A percentile compares a stretch with the other conserved stretches of the same genome.
phyloP scores from a whole-genome alignment of 2,113 vertebrate species.

The Paedocypris sp. region DNA sequence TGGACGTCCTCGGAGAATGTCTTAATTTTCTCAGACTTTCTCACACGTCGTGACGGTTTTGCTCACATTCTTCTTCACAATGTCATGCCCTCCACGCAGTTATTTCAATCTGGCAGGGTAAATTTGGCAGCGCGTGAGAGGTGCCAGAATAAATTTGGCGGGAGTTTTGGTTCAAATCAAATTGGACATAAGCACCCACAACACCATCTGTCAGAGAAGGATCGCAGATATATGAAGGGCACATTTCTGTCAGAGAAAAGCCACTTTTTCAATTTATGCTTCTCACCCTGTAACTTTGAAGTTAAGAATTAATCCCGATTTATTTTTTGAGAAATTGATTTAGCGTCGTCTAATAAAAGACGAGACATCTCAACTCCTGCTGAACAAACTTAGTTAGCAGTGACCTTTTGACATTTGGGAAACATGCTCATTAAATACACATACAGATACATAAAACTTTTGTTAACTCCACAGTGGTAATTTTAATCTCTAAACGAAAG shows the following conservation, averaged over 20 bases:
- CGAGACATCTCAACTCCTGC: neutral
- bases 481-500: no score
- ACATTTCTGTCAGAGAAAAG: constrained; percentile 63
- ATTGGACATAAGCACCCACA: constrained; percentile 76
- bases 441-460: no score
- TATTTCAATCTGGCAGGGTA: constrained; percentile 68
- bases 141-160: constrained; percentile 72
- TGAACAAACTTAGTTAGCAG: neutral
- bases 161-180: constrained; percentile 73
- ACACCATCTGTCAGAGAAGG: constrained; percentile 72
- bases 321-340: constrained; percentile 13
- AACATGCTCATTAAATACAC: no score
- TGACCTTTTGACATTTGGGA: no score
- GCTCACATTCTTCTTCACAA: constrained; percentile 66
- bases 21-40: constrained; percentile 45
- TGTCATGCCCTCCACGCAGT: constrained; percentile 67
- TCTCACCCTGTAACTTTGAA: constrained; percentile 46
- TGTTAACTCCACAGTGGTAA: no score
- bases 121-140: constrained; percentile 60
- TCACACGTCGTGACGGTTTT: constrained; percentile 62
- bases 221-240: constrained; percentile 63
- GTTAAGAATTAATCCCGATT: constrained; percentile 12
- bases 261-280: constrained; percentile 60
- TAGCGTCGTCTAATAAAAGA: neutral
- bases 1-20: constrained; percentile 29